Base-by-base conservation (phyloP, 2,888 invertebrate species). In the Sphaerophoria rueppellii region DNA sequence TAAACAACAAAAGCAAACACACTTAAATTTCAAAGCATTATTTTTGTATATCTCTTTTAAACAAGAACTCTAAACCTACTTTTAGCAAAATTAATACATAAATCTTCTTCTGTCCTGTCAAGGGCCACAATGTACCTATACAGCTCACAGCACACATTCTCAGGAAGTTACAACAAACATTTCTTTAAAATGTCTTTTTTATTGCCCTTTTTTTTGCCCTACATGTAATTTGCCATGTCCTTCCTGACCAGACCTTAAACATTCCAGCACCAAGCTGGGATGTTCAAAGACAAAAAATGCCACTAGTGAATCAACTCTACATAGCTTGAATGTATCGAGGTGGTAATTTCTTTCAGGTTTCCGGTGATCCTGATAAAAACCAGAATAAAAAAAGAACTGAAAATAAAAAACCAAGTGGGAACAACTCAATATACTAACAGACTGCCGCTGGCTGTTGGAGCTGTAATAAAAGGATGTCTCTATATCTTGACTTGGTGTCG, bases 261-360 rank as follows among this genome's bases (percentile, higher is more conserved):
- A 35, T 14, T 14, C 24, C 65, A 50, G 46, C 67, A 16, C 35
- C 40, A 57, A 6, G 11, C 9, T 4, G n/a, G n/a, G 9, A 46
- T 43, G 35, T 46, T 24, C 40, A 71, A 24, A 5, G 14, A 34
- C 12, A 55, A 72, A 63, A 57, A 46, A 7, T 58, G 61, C 54
- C 76, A 76, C 54, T 75, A 80, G 40, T 57, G 72, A 80, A 71
- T 70, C 63, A 74, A 69, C 65, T 16, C 65, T n/a, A 60, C 75
- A 75, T 72, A 69, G 72, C 61, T 55, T 76, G 70, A 85, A 85
- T 76, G 77, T 77, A 85, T 77, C 65, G 76, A 65, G 58, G 76
- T 81, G 73, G 85, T 72, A 81, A 81, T 74, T 81, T 61, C 70
- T 81, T 81, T 81, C 73, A 69, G 67, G 73, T 77, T 73, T 77